phyloP scores from a whole-genome alignment of 2,888 invertebrate species.

The Liodrosophila aerea region DNA sequence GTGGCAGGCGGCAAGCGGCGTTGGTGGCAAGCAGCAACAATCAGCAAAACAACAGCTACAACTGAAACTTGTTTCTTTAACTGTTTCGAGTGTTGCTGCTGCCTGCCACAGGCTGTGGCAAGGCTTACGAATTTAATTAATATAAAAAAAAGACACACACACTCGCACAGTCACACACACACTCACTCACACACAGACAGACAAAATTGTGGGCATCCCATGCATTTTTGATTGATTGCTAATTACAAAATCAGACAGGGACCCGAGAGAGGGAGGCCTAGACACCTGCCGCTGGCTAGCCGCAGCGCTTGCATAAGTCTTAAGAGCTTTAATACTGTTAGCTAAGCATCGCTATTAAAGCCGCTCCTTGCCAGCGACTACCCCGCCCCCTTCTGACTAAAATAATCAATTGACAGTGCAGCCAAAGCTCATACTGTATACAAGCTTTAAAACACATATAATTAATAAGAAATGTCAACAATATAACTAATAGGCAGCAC shows the following conservation, averaged over 20 bases:
- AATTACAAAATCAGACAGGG: constrained; percentile 58
- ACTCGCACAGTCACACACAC: constrained; percentile 21
- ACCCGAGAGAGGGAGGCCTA: not conserved
- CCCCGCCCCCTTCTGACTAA: not conserved
- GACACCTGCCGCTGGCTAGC: constrained; percentile 31
- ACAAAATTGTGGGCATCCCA: constrained; percentile 69
- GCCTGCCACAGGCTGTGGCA: constrained; percentile 54
- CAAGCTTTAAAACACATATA: too few species aligned
- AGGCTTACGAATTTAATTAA: constrained; percentile 71
- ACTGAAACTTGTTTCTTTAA: constrained; percentile 18
- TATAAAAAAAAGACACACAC: constrained; percentile 44
- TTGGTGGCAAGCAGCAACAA: constrained; percentile 41
- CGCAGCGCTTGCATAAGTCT: constrained; percentile 35
- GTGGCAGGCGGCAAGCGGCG: constrained; percentile 27
- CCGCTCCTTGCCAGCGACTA: not conserved
- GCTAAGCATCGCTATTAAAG: constrained; percentile 35
- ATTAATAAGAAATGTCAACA: too few species aligned
- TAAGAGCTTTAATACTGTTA: constrained; percentile 7
- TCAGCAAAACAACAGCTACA: constrained; percentile 5
- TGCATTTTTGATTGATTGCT: constrained; percentile 76
- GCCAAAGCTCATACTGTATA: too few species aligned
- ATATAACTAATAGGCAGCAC: too few species aligned
- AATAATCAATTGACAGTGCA: too few species aligned
- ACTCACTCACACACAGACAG: constrained; percentile 9
- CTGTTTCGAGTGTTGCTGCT: constrained; percentile 24